These are phyloP conservation scores for Hydrotaea cyrtoneurina DNA, from an alignment of 2,888 invertebrate species.

Conservation along the genomic window DNA sequence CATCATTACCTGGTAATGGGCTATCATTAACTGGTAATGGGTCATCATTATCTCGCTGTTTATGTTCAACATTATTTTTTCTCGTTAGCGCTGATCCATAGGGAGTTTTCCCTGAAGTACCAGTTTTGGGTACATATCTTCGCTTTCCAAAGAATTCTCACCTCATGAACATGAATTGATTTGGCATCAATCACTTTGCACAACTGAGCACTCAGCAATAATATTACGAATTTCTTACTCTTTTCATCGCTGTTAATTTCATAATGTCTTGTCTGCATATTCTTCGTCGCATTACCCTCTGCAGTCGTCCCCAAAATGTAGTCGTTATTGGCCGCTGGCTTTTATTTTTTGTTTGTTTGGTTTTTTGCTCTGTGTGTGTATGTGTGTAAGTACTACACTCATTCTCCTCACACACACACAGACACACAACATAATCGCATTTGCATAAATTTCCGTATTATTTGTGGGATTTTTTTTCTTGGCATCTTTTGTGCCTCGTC, in stretches of 20 bases:
- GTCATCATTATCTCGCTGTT: too few species aligned
- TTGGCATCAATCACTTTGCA: conserved; percentile 18
- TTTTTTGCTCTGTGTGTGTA: conserved; percentile 19
- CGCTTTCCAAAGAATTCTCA: background rate
- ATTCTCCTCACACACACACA: conserved; percentile 6
- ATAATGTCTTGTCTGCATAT: background rate
- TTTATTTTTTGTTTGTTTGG: conserved; percentile 1
- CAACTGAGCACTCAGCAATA: background rate
- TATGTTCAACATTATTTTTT: too few species aligned
- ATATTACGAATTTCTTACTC: background rate
- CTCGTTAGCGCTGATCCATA: too few species aligned
- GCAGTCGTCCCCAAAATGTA: background rate
- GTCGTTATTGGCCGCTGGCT: background rate
- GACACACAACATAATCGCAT: conserved; percentile 54
- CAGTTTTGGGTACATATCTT: background rate
- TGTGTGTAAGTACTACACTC: conserved; percentile 26
- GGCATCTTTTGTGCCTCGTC: background rate
- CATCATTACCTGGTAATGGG: too few species aligned
- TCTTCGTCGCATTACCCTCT: background rate
- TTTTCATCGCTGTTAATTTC: background rate
- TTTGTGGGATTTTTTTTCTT: conserved; percentile 24
- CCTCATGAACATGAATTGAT: conserved; percentile 13
- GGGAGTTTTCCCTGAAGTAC: background rate
- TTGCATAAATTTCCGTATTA: conserved; percentile 62
- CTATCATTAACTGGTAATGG: too few species aligned